phyloP scores from a whole-genome alignment of 37 sponge, comb jelly and placozoan species.

The Mnemiopsis leidyi region DNA sequence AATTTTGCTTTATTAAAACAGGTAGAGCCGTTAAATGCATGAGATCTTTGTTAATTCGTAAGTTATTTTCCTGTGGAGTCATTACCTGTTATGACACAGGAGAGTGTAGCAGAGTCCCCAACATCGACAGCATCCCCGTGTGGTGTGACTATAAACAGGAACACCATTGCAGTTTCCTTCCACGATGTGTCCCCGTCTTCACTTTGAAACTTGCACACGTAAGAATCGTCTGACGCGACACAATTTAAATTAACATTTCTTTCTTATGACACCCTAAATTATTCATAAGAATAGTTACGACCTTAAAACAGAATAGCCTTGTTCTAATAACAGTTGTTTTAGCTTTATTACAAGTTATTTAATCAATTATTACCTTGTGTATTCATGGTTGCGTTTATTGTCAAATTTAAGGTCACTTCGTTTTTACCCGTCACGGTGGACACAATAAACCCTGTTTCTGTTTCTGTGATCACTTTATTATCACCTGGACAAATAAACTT shows the following conservation, averaged over 20 bases:
- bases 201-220: neutral
- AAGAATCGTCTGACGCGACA: constrained; percentile 2
- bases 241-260: no score
- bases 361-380: neutral
- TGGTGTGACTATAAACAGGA: constrained; percentile 52
- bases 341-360: no score
- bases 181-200: neutral
- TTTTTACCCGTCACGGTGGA: neutral
- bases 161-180: neutral
- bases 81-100: constrained; percentile 38
- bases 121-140: neutral
- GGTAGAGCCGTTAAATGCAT: no score
- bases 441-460: neutral
- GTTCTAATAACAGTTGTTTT: no score
- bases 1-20: no score
- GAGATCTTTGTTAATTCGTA: no score
- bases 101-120: constrained; percentile 32
- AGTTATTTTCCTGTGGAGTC: no score
- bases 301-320: no score
- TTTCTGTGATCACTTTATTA: neutral
- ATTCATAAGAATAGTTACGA: no score
- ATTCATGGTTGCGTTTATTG: neutral
- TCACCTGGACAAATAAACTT: no score
- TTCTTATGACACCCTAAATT: no score
- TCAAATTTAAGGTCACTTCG: neutral